These are phyloP conservation scores for Enteromius thamalakanensis DNA, from an alignment of 2,797 vertebrate genomes.

Conservation along the genomic window DNA sequence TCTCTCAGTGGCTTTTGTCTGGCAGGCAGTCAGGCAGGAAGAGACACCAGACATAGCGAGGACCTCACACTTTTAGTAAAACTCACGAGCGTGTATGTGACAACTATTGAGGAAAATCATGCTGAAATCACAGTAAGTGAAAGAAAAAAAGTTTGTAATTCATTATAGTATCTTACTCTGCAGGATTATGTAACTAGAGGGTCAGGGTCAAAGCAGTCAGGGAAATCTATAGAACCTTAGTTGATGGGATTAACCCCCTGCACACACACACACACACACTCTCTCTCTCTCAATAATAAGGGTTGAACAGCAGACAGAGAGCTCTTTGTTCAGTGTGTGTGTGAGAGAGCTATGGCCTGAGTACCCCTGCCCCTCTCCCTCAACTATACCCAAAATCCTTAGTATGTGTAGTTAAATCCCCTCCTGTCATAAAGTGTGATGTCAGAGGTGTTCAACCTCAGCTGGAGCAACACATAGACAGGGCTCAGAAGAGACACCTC, in stretches of 20 bases:
- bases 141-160: neutral
- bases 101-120: neutral
- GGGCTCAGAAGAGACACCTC: neutral
- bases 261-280: neutral
- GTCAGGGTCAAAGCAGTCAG: slow-evolving; percentile 32
- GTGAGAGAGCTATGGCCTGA: slow-evolving; percentile 6
- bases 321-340: slow-evolving; percentile 59
- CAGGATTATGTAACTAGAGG: slow-evolving; percentile 44
- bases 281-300: slow-evolving; percentile 48
- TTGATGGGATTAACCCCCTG: slow-evolving; percentile 39
- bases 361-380: neutral
- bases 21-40: slow-evolving; percentile 46
- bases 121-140: neutral
- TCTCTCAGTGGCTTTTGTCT: slow-evolving; percentile 58
- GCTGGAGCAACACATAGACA: neutral
- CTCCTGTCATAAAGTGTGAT: slow-evolving; percentile 1
- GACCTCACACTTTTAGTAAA: slow-evolving; percentile 14
- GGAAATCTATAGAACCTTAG: slow-evolving; percentile 38
- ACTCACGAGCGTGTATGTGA: neutral
- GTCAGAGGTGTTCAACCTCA: slow-evolving; percentile 20
- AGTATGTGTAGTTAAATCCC: neutral
- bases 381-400: slow-evolving; percentile 18
- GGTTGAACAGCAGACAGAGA: slow-evolving; percentile 54
- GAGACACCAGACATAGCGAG: slow-evolving; percentile 29
- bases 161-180: neutral